These are phyloP conservation scores for Fopius arisanus DNA, from an alignment of 1,140 invertebrate species.

Conservation along the genomic window DNA sequence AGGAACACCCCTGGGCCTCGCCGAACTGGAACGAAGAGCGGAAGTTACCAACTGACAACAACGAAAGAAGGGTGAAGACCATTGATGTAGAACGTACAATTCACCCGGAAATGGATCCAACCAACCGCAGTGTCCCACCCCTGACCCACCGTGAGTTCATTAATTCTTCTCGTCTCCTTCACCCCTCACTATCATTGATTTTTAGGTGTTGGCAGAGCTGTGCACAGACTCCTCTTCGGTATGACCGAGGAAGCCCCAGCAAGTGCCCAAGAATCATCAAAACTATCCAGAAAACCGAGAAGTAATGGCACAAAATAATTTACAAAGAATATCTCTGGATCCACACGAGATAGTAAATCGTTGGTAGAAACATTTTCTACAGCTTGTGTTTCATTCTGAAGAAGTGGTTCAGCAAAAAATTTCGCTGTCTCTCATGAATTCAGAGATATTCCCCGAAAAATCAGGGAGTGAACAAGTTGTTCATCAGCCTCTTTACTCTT, in stretches of 20 bases:
- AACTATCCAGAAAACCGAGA: neutral
- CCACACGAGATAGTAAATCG: too few species aligned
- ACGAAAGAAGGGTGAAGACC: conserved; percentile 22
- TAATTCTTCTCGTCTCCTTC: neutral
- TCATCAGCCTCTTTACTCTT: neutral
- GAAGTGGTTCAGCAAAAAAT: too few species aligned
- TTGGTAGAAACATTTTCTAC: too few species aligned
- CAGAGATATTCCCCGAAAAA: too few species aligned
- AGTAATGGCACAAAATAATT: neutral
- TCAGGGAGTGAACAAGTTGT: neutral
- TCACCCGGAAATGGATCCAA: conserved; percentile 30
- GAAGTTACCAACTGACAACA: conserved; percentile 13
- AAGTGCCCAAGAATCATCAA: neutral
- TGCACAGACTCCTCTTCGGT: neutral
- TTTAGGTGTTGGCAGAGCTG: neutral
- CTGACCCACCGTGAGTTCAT: conserved; percentile 28
- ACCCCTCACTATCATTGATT: neutral
- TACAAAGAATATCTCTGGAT: neutral
- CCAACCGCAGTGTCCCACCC: conserved; percentile 20
- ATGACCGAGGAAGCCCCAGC: neutral
- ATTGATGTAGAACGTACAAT: conserved; percentile 36
- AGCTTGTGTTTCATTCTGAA: too few species aligned
- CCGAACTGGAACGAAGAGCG: conserved; percentile 17
- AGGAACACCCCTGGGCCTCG: conserved; percentile 24
- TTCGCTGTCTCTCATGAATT: too few species aligned